phyloP scores from a whole-genome alignment of 2,888 invertebrate species.

The Mantis religiosa region DNA sequence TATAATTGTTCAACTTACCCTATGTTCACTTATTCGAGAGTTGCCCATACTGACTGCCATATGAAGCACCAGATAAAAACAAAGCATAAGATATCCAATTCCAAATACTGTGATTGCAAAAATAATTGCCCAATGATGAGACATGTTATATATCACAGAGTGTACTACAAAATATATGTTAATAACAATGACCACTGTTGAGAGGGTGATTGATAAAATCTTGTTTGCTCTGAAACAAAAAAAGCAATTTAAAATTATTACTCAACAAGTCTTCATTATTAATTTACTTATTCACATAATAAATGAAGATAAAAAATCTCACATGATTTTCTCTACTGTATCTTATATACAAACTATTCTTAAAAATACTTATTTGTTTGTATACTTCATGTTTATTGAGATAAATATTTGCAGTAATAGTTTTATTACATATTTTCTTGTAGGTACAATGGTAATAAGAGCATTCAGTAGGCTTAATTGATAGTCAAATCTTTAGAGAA shows the following conservation, averaged over 20 bases:
- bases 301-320: too few relatives aligned
- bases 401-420: too few relatives aligned
- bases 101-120: conserved; percentile 52
- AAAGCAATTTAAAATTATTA: neutral
- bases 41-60: conserved; percentile 65
- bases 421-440: too few relatives aligned
- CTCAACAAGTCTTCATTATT: neutral
- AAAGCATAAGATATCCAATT: conserved; percentile 65
- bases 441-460: too few relatives aligned
- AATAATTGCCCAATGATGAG: conserved; percentile 44
- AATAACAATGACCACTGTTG: conserved; percentile 68
- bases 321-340: too few relatives aligned
- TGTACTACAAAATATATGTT: conserved; percentile 74
- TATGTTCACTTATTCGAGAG: conserved; percentile 31
- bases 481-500: too few relatives aligned
- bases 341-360: too few relatives aligned
- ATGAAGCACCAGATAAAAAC: conserved; percentile 69
- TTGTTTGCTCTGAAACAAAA: conserved; percentile 60
- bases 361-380: too few relatives aligned
- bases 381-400: too few relatives aligned
- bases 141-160: conserved; percentile 50
- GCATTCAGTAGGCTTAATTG: too few relatives aligned
- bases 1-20: conserved; percentile 31
- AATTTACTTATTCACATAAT: too few relatives aligned
- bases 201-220: conserved; percentile 61